Percentiles rank a stretch among this genome's conserved stretches.
Conservation (phyloP, 2,888 invertebrate species). For the Antitype chi region DNA sequence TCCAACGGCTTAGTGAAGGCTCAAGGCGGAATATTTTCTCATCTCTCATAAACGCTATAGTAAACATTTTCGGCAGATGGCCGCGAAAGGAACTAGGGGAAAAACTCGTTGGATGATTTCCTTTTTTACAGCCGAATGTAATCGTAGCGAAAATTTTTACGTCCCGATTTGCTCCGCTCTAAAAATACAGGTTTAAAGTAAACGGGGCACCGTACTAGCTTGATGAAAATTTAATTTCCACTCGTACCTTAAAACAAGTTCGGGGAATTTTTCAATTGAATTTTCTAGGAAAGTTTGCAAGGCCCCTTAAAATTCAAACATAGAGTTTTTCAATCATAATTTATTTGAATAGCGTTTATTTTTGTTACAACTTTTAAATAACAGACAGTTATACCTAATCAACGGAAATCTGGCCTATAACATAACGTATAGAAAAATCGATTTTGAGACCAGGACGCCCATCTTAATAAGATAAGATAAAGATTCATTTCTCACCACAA, state of each 20-base stretch:
- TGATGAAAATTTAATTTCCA: constrained; percentile 38
- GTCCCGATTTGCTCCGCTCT: constrained; percentile 7
- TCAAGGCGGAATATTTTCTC: constrained; percentile 56
- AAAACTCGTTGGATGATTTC: constrained; percentile 39
- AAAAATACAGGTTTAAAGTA: constrained; percentile 1
- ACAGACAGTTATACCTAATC: background rate
- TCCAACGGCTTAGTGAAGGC: constrained; percentile 30
- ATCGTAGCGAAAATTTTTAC: constrained; percentile 14
- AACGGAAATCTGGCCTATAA: background rate
- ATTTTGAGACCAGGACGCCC: too few relatives aligned
- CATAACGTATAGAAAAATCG: background rate
- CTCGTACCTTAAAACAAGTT: constrained; percentile 2
- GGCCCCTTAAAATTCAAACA: background rate
- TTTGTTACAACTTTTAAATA: background rate
- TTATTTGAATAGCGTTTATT: background rate
- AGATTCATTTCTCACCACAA: too few relatives aligned
- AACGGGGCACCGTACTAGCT: background rate
- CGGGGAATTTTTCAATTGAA: background rate
- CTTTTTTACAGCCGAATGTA: constrained; percentile 44
- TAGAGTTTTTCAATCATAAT: background rate
- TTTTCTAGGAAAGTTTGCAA: constrained; percentile 3
- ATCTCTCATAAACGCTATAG: constrained; percentile 59
- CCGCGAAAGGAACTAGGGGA: constrained; percentile 31
- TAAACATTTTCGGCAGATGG: constrained; percentile 67
- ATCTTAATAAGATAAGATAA: too few relatives aligned